Evolutionary conservation across 2,113 vertebrate species (phyloP), one percentile per base, ranked within the genome.

Genomic region (Psammodynastes pulverulentus): DNA sequence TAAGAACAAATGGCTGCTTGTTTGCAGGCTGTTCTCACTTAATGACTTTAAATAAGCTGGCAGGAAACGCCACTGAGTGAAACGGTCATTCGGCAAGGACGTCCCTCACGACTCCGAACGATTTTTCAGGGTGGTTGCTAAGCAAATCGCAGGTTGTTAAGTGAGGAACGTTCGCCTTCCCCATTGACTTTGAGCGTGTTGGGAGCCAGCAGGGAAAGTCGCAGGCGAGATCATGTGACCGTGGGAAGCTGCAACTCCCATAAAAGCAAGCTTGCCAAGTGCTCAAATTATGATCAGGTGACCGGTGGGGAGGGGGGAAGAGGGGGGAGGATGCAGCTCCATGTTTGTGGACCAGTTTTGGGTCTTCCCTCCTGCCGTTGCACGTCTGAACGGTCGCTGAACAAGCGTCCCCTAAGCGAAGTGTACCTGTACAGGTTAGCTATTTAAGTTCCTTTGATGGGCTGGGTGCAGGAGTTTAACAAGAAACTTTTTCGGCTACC

Each of bases 301-400:
- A n/a, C 29, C 12, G 4, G 51, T 0, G 15, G 15, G 1, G 10
- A 10, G 10, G 48, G 52, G 1, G 5, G n/a, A n/a, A n/a, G n/a
- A n/a, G 15, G 15, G 1, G 10, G 49, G 10, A 10, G 52, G 1
- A 1, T 19, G 52, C 4, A 34, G 62, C n/a, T 6, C 2, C 62
- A 34, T 15, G 13, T 67, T 67, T 67, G 62, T 15, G 5, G 29
- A 67, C 12, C 12, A 5, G n/a, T 67, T 15, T n/a, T 15, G 12
- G 2, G 29, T 72, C 62, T 34, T 15, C 62, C n/a, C 13, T 15
- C n/a, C 15, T 13, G 5, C 12, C 4, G 0, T 0, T 5, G 29
- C 62, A n/a, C 15, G 12, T 67, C n/a, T 13, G 4, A n/a, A n/a
- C 5, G 9, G 17, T 39, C 4, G 21, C 17, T 49, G 88, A 85